Evolutionary conservation across 1,140 invertebrate genomes (phyloP).

Genomic region (Bombus superbus): DNA sequence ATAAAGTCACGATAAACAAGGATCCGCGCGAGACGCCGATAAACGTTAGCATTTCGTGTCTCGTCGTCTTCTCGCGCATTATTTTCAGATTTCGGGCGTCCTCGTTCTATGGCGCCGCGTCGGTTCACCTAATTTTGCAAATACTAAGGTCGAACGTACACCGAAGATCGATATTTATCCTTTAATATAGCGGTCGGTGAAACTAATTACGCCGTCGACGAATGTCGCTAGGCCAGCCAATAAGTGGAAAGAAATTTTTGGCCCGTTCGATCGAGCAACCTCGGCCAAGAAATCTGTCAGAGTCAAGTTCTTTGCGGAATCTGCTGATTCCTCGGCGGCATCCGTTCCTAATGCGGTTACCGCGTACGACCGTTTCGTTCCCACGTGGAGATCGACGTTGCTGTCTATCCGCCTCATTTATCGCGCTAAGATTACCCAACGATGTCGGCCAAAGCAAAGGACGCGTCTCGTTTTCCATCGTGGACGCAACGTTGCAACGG

Average conservation of each 20-base stretch:
- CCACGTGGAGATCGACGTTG: background rate
- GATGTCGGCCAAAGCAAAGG: background rate
- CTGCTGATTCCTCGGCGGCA: background rate
- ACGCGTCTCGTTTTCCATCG: background rate
- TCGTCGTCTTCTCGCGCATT: background rate
- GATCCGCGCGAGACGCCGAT: no score
- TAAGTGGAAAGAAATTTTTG: background rate
- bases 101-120: background rate
- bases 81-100: background rate
- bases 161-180: background rate
- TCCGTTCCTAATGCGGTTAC: slow-evolving; percentile 5
- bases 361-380: background rate
- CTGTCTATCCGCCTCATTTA: background rate
- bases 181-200: background rate
- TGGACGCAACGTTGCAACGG: background rate
- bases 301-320: slow-evolving; percentile 30
- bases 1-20: no score
- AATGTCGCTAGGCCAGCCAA: background rate
- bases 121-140: background rate
- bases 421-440: background rate
- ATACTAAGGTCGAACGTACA: background rate
- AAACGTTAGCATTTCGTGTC: background rate
- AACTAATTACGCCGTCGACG: background rate
- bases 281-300: slow-evolving; percentile 28
- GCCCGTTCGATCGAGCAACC: background rate